Conservation (phyloP, 2,113 vertebrate genomes). For the Calonectris borealis region DNA sequence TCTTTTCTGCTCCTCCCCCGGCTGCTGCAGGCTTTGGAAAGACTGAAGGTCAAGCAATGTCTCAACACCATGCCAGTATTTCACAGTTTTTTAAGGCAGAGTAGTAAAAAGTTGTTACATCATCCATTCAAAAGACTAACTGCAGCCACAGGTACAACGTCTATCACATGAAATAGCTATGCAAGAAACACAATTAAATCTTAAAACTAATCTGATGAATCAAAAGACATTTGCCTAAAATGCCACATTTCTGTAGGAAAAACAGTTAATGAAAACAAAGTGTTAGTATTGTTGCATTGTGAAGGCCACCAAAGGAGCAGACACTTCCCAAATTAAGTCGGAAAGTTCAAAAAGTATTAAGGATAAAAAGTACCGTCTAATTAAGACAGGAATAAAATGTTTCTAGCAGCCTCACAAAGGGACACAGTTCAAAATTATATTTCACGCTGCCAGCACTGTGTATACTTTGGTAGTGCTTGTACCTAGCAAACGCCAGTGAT, state of each 20-base stretch:
- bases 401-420: background rate
- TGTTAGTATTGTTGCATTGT: accelerated
- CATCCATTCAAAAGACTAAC: background rate
- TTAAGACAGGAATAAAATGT: background rate
- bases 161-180: background rate
- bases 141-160: background rate
- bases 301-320: background rate
- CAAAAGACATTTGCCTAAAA: background rate
- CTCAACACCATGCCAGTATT: background rate
- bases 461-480: accelerated
- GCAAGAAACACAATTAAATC: background rate
- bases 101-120: conserved; percentile 16
- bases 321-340: background rate
- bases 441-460: accelerated
- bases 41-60: conserved; percentile 32
- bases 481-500: background rate
- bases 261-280: background rate
- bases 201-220: background rate
- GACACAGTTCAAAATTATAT: too few species aligned
- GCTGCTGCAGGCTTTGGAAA: background rate
- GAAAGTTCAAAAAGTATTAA: background rate
- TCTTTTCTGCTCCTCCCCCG: background rate
- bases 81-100: conserved; percentile 17
- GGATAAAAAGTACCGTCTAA: background rate
- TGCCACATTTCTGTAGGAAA: background rate